These are phyloP conservation scores for Drosophila kanapiae DNA, from an alignment of 1,140 invertebrate species.

Conservation along the genomic window DNA sequence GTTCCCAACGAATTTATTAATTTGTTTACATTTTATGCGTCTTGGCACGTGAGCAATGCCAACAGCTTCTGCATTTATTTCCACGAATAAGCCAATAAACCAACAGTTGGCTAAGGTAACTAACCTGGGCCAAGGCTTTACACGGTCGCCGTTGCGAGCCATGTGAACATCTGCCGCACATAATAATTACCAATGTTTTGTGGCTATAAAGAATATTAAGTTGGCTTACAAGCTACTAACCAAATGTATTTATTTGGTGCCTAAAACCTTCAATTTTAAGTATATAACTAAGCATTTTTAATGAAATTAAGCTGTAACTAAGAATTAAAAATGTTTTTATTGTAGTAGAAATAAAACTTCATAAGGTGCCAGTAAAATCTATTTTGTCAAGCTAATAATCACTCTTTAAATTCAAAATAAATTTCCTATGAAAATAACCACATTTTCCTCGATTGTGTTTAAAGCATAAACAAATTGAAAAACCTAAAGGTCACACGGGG, in stretches of 20 bases:
- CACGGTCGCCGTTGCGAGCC: conserved; percentile 6
- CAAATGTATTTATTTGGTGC: background rate
- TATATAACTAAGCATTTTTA: background rate
- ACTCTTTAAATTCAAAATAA: background rate
- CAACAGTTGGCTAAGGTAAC: conserved; percentile 45
- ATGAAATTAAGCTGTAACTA: background rate
- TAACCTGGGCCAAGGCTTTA: conserved; percentile 55
- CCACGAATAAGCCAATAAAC: conserved; percentile 13
- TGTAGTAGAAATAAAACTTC: background rate
- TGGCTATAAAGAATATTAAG: conserved; percentile 11
- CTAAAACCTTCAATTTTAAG: background rate
- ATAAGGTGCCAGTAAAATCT: no score
- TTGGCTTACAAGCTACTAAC: background rate
- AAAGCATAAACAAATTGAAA: conserved; percentile 4
- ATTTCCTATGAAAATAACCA: background rate
- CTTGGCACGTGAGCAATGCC: conserved; percentile 51
- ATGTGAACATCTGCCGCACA: conserved; percentile 3
- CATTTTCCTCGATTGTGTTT: background rate
- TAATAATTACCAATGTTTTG: conserved; percentile 11
- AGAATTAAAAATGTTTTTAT: background rate
- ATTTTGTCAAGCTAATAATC: no score
- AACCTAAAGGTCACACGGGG: conserved; percentile 10
- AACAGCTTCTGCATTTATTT: conserved; percentile 18
- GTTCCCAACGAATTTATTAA: conserved; percentile 42
- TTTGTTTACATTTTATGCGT: conserved; percentile 52